Base-by-base conservation (phyloP, 1,140 invertebrate genomes). In the Hyles vespertilio region DNA sequence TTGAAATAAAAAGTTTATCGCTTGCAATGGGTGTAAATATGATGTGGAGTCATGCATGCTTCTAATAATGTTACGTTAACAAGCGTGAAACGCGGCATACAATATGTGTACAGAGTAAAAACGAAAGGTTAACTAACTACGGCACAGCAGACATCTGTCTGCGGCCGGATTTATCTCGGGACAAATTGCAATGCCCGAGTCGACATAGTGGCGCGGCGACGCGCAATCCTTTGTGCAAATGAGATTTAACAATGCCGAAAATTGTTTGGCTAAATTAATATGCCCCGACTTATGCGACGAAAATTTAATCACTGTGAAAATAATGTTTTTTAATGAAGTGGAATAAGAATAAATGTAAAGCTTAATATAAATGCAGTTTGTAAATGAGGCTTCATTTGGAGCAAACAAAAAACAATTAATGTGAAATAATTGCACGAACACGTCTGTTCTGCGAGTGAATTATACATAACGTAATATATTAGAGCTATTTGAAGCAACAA, bases 91-190 rank as follows among this genome's bases (percentile, higher is more conserved):
- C 49, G 36, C 3, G 36, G 36, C 36, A 51, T 44, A 51, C 32
- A 51, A 46, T 40, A 46, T 36, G 9, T 43, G 36, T 5, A 8
- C 11, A 53, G 36, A 63, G 47, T 65, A 70, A 69, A 66, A 69
- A 67, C 61, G 65, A 63, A 57, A 59, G 58, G 59, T 59, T 65
- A 53, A 60, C 65, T 56, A 65, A 63, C 51, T 65, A 54, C 64
- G 63, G 66, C 77, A 74, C 64, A 72, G 71, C 69, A 70, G 79
- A 71, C 72, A 80, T 79, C 74, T 76, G 77, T 80, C 80, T 74
- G 79, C 70, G 79, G 77, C 53, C 64, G 74, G 77, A 76, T 83
- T 85, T 81, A 81, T 83, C 75, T 72, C 61, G 58, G 71, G 75
- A 77, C 77, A 81, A 85, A 85, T 83, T 83, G 78, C 71, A 74